A percentile compares a stretch with the other conserved stretches of the same genome.
These are phyloP conservation scores for Lasius platythorax DNA, from an alignment of 2,888 invertebrate genomes.

Conservation along the genomic window DNA sequence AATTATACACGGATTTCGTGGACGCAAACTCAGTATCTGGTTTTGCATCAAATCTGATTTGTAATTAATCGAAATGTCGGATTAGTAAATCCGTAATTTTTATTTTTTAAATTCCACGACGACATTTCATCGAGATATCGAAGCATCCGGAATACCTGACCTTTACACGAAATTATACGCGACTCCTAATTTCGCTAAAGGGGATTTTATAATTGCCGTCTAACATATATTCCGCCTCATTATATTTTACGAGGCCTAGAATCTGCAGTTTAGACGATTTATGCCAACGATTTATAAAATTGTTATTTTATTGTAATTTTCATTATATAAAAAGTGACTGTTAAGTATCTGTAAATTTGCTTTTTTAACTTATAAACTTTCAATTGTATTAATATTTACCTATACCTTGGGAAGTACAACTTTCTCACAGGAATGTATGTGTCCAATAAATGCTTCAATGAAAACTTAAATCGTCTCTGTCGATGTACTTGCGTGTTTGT, in stretches of 20 bases:
- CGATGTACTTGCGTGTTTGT: not conserved
- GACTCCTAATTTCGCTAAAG: not conserved
- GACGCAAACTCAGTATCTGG: not conserved
- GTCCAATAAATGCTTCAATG: not conserved
- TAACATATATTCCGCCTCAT: not conserved
- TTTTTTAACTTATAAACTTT: not conserved
- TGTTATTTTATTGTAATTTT: not conserved
- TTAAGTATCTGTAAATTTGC: not conserved
- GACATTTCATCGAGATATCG: not conserved
- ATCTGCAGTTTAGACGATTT: not conserved
- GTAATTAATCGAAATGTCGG: not conserved
- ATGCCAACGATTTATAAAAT: not conserved
- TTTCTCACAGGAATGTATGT: not conserved
- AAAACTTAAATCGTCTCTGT: not conserved
- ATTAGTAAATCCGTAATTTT: not conserved
- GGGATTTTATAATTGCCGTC: too few species aligned
- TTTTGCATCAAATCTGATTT: not conserved
- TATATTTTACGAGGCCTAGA: not conserved
- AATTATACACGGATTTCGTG: not conserved
- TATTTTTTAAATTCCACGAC: not conserved
- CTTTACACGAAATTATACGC: not conserved
- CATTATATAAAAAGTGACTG: not conserved
- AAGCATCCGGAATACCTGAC: not conserved
- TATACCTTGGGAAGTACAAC: not conserved
- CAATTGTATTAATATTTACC: not conserved